These are phyloP conservation scores for Pyrochroa serraticornis DNA, from an alignment of 2,888 invertebrate genomes.

Conservation along the genomic window DNA sequence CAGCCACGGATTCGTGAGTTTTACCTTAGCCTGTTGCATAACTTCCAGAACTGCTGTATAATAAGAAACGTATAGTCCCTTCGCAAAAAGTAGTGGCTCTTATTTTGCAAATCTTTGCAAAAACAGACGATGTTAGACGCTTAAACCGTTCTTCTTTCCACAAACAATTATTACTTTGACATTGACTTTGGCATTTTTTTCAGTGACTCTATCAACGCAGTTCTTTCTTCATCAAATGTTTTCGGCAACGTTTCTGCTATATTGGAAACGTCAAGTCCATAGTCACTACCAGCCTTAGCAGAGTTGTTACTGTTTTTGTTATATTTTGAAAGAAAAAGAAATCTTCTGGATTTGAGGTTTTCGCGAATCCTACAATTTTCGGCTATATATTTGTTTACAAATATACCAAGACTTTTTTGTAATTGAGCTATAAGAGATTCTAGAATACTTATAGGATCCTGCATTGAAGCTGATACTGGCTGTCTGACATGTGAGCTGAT, in stretches of 20 bases:
- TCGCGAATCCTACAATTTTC: too few species aligned
- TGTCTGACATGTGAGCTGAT: background rate
- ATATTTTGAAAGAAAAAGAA: background rate
- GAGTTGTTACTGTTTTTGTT: background rate
- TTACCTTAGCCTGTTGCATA: slow-evolving; percentile 38
- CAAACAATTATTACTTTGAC: slow-evolving; percentile 35
- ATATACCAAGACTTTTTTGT: background rate
- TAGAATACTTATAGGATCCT: background rate
- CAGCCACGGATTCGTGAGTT: slow-evolving; percentile 37
- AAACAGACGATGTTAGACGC: slow-evolving; percentile 47
- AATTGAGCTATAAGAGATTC: background rate
- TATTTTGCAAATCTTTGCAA: slow-evolving; percentile 42
- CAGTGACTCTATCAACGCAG: background rate
- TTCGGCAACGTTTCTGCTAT: background rate
- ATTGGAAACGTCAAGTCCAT: background rate
- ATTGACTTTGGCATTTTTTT: slow-evolving; percentile 27
- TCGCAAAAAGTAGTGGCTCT: slow-evolving; percentile 34
- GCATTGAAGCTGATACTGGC: background rate
- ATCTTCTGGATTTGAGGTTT: background rate
- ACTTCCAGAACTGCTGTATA: slow-evolving; percentile 38
- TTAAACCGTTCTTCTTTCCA: slow-evolving; percentile 44
- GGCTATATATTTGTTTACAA: background rate
- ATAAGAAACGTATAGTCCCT: slow-evolving; percentile 33
- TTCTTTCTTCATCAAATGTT: background rate
- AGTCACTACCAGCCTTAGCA: background rate